phyloP scores from a whole-genome alignment of 2,888 invertebrate genomes.

The Hemistola chrysoprasaria region DNA sequence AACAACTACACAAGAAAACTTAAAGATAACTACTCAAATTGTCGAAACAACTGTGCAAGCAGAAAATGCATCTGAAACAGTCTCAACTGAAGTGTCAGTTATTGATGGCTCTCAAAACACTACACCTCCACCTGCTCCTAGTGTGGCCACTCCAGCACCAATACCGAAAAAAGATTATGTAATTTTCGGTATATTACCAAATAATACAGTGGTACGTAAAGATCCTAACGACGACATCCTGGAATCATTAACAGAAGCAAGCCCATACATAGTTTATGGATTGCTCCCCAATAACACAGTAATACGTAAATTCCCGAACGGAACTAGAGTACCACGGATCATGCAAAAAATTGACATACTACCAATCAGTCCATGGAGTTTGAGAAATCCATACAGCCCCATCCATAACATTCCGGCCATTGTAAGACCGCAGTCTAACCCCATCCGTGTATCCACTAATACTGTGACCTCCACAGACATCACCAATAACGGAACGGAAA shows the following conservation, averaged over 20 bases:
- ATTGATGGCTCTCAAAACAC: constrained; percentile 38
- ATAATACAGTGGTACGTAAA: constrained; percentile 90
- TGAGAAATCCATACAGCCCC: constrained; percentile 83
- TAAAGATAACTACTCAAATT: constrained; percentile 39
- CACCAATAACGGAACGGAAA: constrained; percentile 83
- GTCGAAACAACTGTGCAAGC: constrained; percentile 45
- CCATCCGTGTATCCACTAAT: constrained; percentile 85
- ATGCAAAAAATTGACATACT: constrained; percentile 82
- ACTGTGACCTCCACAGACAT: constrained; percentile 81
- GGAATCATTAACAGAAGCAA: constrained; percentile 85
- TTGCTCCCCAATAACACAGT: constrained; percentile 90
- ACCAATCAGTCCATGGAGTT: constrained; percentile 82
- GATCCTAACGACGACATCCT: constrained; percentile 85
- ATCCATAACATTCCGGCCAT: constrained; percentile 82
- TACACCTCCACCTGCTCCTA: constrained; percentile 44
- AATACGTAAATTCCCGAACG: constrained; percentile 90
- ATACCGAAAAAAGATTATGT: constrained; percentile 86
- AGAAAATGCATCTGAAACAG: constrained; percentile 39
- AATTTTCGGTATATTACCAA: constrained; percentile 89
- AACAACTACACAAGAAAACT: constrained; percentile 36
- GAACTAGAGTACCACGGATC: constrained; percentile 88
- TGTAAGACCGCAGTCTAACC: constrained; percentile 81
- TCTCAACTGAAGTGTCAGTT: constrained; percentile 31
- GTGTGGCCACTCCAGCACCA: constrained; percentile 40
- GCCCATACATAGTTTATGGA: constrained; percentile 88